Conservation (phyloP, 1,140 invertebrate species). For the Drosophila kikkawai region DNA sequence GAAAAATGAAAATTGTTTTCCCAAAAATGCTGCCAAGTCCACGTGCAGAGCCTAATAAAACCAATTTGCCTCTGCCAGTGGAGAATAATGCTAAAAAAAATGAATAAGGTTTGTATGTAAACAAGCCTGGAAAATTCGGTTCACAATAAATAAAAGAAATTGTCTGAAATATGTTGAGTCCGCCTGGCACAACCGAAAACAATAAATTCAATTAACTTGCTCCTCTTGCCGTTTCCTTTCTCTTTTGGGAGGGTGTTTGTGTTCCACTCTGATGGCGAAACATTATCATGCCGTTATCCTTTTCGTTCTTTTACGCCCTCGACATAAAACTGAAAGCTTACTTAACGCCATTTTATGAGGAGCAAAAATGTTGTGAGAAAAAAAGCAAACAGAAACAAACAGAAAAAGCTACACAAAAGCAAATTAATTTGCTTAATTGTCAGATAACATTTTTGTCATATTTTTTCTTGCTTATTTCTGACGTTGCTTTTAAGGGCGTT, state of each 20-base stretch:
- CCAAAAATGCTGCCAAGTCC: constrained; percentile 20
- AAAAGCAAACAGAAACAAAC: not conserved
- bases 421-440: constrained; percentile 60
- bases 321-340: constrained; percentile 42
- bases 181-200: constrained; percentile 37
- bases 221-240: constrained; percentile 9
- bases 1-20: constrained; percentile 56
- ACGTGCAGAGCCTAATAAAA: constrained; percentile 54
- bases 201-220: constrained; percentile 66
- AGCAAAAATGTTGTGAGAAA: constrained; percentile 17
- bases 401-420: constrained; percentile 32
- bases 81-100: constrained; percentile 8
- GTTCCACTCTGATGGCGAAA: constrained; percentile 33
- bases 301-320: constrained; percentile 25
- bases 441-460: constrained; percentile 34
- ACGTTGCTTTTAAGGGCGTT: constrained; percentile 2
- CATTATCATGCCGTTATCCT: constrained; percentile 38
- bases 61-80: constrained; percentile 46
- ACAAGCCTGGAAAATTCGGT: constrained; percentile 23
- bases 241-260: constrained; percentile 9
- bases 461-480: constrained; percentile 18
- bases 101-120: constrained; percentile 21
- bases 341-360: constrained; percentile 50
- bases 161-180: constrained; percentile 36
- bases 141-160: constrained; percentile 23